Evolutionary conservation across 2,113 vertebrate species (phyloP).

Genomic region (Circaetus gallicus): DNA sequence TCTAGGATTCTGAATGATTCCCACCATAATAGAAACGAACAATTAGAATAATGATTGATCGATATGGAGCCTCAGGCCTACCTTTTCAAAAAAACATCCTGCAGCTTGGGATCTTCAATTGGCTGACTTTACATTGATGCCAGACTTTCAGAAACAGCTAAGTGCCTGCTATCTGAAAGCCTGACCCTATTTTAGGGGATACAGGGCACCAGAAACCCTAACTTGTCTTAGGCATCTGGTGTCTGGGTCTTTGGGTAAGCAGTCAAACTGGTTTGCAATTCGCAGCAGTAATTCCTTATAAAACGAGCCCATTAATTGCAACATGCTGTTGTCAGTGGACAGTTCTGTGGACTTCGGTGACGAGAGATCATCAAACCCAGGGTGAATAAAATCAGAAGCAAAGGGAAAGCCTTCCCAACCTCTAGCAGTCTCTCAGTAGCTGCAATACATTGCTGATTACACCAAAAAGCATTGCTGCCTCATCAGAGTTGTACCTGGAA

Average conservation of each 20-base stretch:
- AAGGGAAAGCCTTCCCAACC: neutral
- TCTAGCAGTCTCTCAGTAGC: neutral
- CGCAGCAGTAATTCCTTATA: neutral
- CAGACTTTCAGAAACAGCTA: neutral
- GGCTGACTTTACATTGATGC: neutral
- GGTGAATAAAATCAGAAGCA: neutral
- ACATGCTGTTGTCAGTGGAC: neutral
- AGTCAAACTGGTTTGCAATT: neutral
- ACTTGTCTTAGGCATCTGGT: neutral
- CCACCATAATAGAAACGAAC: conserved; percentile 56
- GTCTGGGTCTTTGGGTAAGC: neutral
- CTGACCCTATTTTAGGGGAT: neutral
- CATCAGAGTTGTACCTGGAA: neutral
- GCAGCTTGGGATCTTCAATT: neutral
- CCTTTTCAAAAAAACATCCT: neutral
- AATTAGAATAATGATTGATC: conserved; percentile 66
- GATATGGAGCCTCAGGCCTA: neutral
- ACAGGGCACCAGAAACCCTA: neutral
- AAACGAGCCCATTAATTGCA: neutral
- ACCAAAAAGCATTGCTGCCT: neutral
- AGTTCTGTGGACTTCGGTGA: neutral
- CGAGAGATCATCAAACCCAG: neutral
- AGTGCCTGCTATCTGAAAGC: neutral
- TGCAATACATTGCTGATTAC: neutral
- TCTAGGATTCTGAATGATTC: conserved; percentile 62